Base-by-base conservation (phyloP, 2,113 vertebrate genomes). In the Antennarius striatus region DNA sequence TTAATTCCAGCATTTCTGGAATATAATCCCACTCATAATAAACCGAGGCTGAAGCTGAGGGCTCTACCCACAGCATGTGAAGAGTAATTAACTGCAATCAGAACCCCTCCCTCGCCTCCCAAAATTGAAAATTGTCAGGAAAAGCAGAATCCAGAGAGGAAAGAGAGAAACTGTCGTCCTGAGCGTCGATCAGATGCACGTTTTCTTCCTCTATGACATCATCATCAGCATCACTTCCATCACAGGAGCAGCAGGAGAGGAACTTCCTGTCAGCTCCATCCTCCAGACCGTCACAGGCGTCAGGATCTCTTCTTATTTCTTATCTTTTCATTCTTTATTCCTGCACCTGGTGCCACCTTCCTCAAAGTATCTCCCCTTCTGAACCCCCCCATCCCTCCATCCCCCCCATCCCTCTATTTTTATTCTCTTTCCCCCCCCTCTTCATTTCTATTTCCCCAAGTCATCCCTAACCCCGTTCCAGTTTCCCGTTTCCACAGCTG, bases 81-180 rank as follows among this genome's bases (percentile, higher is more conserved):
- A 75, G 78, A 77, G 87, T 84, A 86, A 89, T 88, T 89, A 88
- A 84, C 58, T 80, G 80, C 86, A 90, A 89, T 88, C 87, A 83
- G 81, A 81, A 71, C 29, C 68, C 76, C 74, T 64, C 64, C 69
- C 65, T 47, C 32, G 56, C 77, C 69, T 75, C 75, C 80, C 79
- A 75, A 56, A 17, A 39, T 28, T 60, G 39, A 22, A 43, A 32
- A 68, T 36, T 63, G 29, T 28, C 56, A 57, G 48, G 12, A 50
- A 49, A 11, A 56, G 45, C 43, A 47, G 3, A 5, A 60, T 50
- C 43, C 6, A 17, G 6, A 40, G 29, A 7, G 55, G n/a, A 28
- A 9, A 10, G 51, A 12, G 14, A 13, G 50, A 14, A 10, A 22
- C 22, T 22, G 22, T 22, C 22, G 22, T 1, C 2, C 22, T 22